Base-by-base conservation (phyloP, 2,888 invertebrate genomes). In the Baccha elongata region DNA sequence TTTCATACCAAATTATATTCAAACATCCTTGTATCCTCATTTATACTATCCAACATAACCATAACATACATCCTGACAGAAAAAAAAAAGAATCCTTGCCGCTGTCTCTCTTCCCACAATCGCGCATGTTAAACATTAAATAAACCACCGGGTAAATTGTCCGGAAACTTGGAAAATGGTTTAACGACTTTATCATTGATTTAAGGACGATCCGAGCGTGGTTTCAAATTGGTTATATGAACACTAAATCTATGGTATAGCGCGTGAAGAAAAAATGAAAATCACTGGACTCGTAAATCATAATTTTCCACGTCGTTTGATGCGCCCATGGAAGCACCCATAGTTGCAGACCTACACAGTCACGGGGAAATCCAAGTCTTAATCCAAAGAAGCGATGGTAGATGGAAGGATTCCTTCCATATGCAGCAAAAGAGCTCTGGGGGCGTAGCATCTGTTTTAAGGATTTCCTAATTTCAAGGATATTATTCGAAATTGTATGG, bases 251-350 rank as follows among this genome's bases (percentile, higher is more conserved):
- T n/a, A n/a, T n/a, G n/a, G n/a, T n/a, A n/a, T n/a, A 15, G 13
- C 37, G 23, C 37, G 37, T 3, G 40, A 15, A 53, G n/a, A 48
- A 26, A 64, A 35, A 50, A 73, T 23, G 53, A 73, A 71, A 78
- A 67, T 68, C 48, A 29, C 42, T 67, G 72, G 67, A 69, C 64
- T 81, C 85, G 84, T 85, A 84, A 81, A 84, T 85, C 85, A 84
- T 85, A 85, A 85, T 85, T 85, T 84, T 85, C 85, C 85, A 85
- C 73, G 67, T 84, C 85, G 85, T 85, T 85, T 78, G 72, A 81
- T 84, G 85, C 73, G 84, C 84, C 76, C 75, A 81, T 60, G 71
- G n/a, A 71, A 81, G 48, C 29, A 69, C 71, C 50, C 75, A 81
- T n/a, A 60, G 55, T 64, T 69, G 68, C 55, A 74, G 74, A 74